Evolutionary conservation across 2,888 invertebrate genomes (phyloP).

Genomic region (Drosophila fungiperda): DNA sequence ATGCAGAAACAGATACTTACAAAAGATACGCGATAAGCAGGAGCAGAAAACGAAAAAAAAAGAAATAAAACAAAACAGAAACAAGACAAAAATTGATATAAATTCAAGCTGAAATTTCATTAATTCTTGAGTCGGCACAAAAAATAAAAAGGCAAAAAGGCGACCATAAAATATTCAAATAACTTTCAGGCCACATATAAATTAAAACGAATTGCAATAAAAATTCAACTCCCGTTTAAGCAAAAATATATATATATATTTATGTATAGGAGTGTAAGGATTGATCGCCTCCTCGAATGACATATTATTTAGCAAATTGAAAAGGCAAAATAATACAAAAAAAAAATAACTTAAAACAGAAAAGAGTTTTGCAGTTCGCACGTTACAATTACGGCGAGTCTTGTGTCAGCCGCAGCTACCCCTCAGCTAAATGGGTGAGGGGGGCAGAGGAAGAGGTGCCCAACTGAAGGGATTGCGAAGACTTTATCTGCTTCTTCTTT

Average conservation of each 20-base stretch:
- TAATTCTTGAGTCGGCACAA: conserved; percentile 45
- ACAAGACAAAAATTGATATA: conserved; percentile 41
- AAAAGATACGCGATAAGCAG: conserved; percentile 29
- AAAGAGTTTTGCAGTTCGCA: conserved; percentile 65
- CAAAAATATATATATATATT: conserved; percentile 7
- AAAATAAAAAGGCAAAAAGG: conserved; percentile 18
- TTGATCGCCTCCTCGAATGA: conserved; percentile 76
- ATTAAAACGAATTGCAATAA: conserved; percentile 75
- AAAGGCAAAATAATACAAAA: conserved; percentile 37
- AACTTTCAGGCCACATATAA: conserved; percentile 56
- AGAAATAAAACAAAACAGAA: conserved; percentile 1
- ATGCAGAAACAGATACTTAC: conserved; percentile 35
- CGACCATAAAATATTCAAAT: conserved; percentile 62
- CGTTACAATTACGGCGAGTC: conserved; percentile 71
- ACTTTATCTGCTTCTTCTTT: conserved; percentile 2
- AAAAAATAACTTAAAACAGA: conserved; percentile 10
- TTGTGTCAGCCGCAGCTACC: conserved; percentile 47
- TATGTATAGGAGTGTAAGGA: conserved; percentile 49
- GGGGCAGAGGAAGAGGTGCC: conserved; percentile 7
- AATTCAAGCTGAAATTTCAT: conserved; percentile 62
- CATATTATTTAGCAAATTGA: conserved; percentile 79
- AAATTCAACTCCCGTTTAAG: conserved; percentile 75
- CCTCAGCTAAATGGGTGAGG: conserved; percentile 10
- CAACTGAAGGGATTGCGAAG: conserved; percentile 39
- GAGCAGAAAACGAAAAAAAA: conserved; percentile 15